A percentile compares a stretch with the other conserved stretches of the same genome.
Evolutionary conservation across 2,888 invertebrate genomes (phyloP).

Genomic region (Thymelicus acteon): DNA sequence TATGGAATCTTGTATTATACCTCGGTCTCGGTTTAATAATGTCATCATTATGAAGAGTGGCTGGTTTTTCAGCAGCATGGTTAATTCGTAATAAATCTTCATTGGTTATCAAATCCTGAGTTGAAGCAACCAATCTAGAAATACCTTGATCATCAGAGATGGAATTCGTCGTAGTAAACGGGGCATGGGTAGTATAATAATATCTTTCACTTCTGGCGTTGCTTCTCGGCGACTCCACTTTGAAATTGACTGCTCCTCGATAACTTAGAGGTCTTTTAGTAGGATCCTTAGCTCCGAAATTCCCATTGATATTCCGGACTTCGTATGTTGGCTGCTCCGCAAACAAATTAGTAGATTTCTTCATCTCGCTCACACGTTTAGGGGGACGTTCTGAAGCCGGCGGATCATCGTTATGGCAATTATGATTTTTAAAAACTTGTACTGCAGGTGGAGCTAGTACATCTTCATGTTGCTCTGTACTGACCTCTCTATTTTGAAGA

Average conservation of each 20-base stretch:
- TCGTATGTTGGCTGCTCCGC: slow-evolving; percentile 57
- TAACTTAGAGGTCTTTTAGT: slow-evolving; percentile 56
- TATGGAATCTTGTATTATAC: slow-evolving; percentile 50
- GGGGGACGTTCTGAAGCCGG: slow-evolving; percentile 44
- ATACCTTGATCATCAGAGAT: slow-evolving; percentile 64
- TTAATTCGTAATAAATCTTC: slow-evolving; percentile 88
- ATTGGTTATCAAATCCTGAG: slow-evolving; percentile 86
- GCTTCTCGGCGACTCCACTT: slow-evolving; percentile 59
- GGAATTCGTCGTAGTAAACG: slow-evolving; percentile 46
- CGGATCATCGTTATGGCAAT: slow-evolving; percentile 59
- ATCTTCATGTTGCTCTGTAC: slow-evolving; percentile 52
- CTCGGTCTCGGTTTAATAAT: slow-evolving; percentile 63
- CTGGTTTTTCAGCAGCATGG: slow-evolving; percentile 69
- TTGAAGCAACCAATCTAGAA: slow-evolving; percentile 82
- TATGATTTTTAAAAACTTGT: slow-evolving; percentile 73
- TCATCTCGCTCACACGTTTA: slow-evolving; percentile 50
- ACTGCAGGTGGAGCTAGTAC: slow-evolving; percentile 56
- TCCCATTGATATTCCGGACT: slow-evolving; percentile 56
- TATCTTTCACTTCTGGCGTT: slow-evolving; percentile 67
- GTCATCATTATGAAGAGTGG: slow-evolving; percentile 62
- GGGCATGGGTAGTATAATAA: slow-evolving; percentile 59
- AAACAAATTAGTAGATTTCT: slow-evolving; percentile 55
- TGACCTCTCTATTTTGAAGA: slow-evolving; percentile 56
- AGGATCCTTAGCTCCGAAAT: slow-evolving; percentile 64
- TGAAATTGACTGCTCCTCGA: slow-evolving; percentile 60